Base-by-base conservation (phyloP, 2,113 vertebrate genomes). In the Hippopotamus amphibius region DNA sequence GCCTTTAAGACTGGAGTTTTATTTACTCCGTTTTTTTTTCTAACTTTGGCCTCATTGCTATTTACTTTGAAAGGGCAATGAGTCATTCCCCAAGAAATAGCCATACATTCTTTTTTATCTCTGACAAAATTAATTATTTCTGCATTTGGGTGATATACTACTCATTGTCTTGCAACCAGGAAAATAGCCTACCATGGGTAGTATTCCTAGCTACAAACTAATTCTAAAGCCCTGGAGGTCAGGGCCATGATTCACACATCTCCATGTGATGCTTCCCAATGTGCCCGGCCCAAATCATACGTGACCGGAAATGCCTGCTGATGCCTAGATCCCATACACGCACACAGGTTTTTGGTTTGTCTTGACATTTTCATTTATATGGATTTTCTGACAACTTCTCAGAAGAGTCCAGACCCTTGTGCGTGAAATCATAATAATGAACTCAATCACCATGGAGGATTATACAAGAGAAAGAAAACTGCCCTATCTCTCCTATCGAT, bases 401-500 rank as follows among this genome's bases (percentile, higher is more conserved):
- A 68, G 37, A 82, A 50, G 14, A 28, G 26, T 28, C 16, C 21
- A 43, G 13, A 53, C 71, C 12, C 33, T 30, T 55, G 1, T 66
- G 46, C 81, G 1, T 65, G 14, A 83, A 72, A 21, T 24, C 43
- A 48, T 57, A 43, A 72, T 80, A 13, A 66, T 57, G 46, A 91
- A 53, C n/a, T 82, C 48, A 79, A 1, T 80, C 43, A 80, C 2
- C 10, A 1, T 33, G 7, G 21, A 79, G 10, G 37, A 88, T 43
- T 74, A 72, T 26, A 71, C 69, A 48, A 68, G 19, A 46, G 2
- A 17, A 46, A 7, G 19, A 12, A 81, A 50, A 15, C 2, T 6
- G 0, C 4, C 43, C 0, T 46, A 2, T 53, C 22, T 46, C 15
- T 3, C 24, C 48, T 0, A 16, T 6, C 1, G 1, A 48, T 72